Percentiles rank a stretch among this genome's conserved stretches.
These are phyloP conservation scores for Actinernus sp. DNA, from an alignment of 92 coral and sea anemone species.

Conservation along the genomic window DNA sequence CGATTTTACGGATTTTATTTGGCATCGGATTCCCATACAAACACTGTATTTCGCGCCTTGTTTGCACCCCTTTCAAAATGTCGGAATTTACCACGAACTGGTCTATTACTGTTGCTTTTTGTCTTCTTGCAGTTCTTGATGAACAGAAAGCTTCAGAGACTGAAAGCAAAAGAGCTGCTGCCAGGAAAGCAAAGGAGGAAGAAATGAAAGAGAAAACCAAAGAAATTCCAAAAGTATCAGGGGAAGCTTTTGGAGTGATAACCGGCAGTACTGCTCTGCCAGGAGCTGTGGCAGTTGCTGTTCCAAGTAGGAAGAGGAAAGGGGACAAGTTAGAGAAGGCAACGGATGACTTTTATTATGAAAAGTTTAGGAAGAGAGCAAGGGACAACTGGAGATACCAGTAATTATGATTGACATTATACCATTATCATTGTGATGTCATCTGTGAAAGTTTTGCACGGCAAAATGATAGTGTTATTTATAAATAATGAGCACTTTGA, in stretches of 20 bases:
- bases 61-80: no score
- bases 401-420: no score
- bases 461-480: no score
- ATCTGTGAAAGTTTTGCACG: no score
- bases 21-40: no score
- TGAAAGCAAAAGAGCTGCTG: constrained; percentile 88
- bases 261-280: constrained; percentile 45
- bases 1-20: no score
- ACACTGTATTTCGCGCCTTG: no score
- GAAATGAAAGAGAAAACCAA: constrained; percentile 66
- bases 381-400: constrained; percentile 99
- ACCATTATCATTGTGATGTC: no score
- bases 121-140: constrained; percentile 69
- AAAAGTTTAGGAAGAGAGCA: constrained; percentile 92
- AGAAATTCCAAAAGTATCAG: constrained; percentile 85
- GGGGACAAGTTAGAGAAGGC: constrained; percentile 85
- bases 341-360: constrained; percentile 97
- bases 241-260: constrained; percentile 48
- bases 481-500: no score
- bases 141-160: constrained; percentile 84
- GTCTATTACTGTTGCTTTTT: no score
- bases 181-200: constrained; percentile 70
- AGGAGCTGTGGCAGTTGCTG: constrained; percentile 44
- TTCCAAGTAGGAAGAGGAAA: constrained; percentile 59
- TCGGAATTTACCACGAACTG: no score